Evolutionary conservation across 2,888 invertebrate genomes (phyloP), one percentile per base, ranked within the genome.

Genomic region (Psylliodes chrysocephalus): DNA sequence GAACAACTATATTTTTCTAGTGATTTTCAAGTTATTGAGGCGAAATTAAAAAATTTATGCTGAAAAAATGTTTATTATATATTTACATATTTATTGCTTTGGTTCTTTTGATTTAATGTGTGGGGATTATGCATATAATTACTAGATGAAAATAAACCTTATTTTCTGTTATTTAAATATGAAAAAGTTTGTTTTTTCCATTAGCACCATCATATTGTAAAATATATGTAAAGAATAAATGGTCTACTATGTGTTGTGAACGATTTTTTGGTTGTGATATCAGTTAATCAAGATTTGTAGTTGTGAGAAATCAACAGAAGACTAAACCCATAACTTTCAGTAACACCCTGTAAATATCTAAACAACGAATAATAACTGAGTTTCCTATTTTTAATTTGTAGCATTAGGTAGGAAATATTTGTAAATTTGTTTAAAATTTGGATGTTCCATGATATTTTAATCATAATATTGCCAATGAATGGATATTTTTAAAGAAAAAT

Each of bases 361-460:
- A 75, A 76, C 78, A 78, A 77, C 78, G 77, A 78, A 77, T 64
- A 66, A 68, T 51, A 35, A 52, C 55, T 57, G 42, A 46, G 63
- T 57, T 60, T 57, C 60, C 56, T 62, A 49, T 64, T 49, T 47
- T 72, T 70, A 63, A 68, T 69, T 71, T 73, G 55, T 69, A 71
- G 70, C 67, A 61, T 55, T 73, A 70, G 67, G 68, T 70, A 71
- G 65, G 63, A 55, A 66, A 59, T 47, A 64, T 64, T 74, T 75
- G 72, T 75, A 75, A 73, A 75, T 73, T 74, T 71, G 71, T 75
- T 75, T 73, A 68, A 68, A 63, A 67, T 44, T 8, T 17, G 44
- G 44, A 44, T 44, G 44, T 19, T 44, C 12, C 5, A 19, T 44
- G 17, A 44, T 17, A 17, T 17, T 44, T 44, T 14, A 7, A 7